Percentiles rank a stretch among this genome's conserved stretches.
These are phyloP conservation scores for Phenacoccus solenopsis DNA, from an alignment of 1,140 invertebrate genomes.

Conservation along the genomic window DNA sequence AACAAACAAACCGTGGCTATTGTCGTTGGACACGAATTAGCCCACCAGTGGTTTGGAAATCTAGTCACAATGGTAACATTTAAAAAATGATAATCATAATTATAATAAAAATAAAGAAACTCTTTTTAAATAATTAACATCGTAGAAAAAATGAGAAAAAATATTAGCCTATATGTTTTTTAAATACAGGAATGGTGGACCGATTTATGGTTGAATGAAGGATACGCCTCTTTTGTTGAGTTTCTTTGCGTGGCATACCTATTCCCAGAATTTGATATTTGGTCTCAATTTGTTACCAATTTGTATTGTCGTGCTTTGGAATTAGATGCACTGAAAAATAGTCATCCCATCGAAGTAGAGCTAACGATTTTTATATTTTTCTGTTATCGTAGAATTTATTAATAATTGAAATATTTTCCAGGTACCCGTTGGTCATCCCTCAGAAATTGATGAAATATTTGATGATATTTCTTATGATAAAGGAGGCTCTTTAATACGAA, in stretches of 20 bases:
- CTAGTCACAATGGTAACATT: slow-evolving; percentile 74
- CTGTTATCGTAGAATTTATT: too few species aligned
- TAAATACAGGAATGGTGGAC: slow-evolving; percentile 40
- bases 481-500: slow-evolving; percentile 84
- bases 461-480: slow-evolving; percentile 93
- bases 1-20: slow-evolving; percentile 76
- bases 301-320: slow-evolving; percentile 68
- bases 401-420: not conserved
- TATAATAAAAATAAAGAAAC: not conserved
- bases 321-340: slow-evolving; percentile 78
- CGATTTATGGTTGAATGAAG: slow-evolving; percentile 67
- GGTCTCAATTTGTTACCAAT: slow-evolving; percentile 82
- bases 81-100: not conserved
- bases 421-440: slow-evolving; percentile 72
- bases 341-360: slow-evolving; percentile 74
- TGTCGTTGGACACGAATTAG: slow-evolving; percentile 76
- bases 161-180: not conserved
- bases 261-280: slow-evolving; percentile 86
- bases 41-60: slow-evolving; percentile 83
- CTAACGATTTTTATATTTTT: not conserved
- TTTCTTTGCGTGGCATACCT: slow-evolving; percentile 75
- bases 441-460: slow-evolving; percentile 90
- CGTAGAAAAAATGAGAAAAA: too few species aligned
- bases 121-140: too few species aligned
- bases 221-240: slow-evolving; percentile 81